These are phyloP conservation scores for Cerceris rybyensis DNA, from an alignment of 2,888 invertebrate genomes.

Conservation along the genomic window DNA sequence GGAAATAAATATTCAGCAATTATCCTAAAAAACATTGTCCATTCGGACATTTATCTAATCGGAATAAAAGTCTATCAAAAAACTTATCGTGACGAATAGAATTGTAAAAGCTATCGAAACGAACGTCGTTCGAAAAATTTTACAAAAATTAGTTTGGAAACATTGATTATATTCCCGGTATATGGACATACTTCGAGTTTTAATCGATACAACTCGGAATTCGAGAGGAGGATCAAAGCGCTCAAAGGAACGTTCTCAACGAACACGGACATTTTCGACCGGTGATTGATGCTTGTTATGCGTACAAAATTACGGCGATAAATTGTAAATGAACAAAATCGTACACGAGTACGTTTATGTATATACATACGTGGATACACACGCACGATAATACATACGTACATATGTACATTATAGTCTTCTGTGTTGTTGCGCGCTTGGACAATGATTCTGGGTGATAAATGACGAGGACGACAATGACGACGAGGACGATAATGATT, in stretches of 20 bases:
- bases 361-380: too few relatives aligned
- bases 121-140: not conserved
- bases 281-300: slow-evolving; percentile 46
- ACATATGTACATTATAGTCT: slow-evolving; percentile 48
- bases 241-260: slow-evolving; percentile 27
- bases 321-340: slow-evolving; percentile 40
- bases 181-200: not conserved
- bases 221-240: slow-evolving; percentile 30
- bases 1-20: slow-evolving; percentile 4
- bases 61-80: slow-evolving; percentile 23
- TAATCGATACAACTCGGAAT: not conserved
- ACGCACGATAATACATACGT: not conserved
- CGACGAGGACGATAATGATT: slow-evolving; percentile 31
- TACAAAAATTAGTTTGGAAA: not conserved
- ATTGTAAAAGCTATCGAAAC: not conserved
- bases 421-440: slow-evolving; percentile 62
- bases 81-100: not conserved
- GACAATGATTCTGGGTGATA: slow-evolving; percentile 55
- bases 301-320: slow-evolving; percentile 37
- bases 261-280: slow-evolving; percentile 42
- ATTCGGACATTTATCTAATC: not conserved
- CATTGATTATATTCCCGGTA: not conserved
- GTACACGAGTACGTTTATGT: slow-evolving; percentile 12
- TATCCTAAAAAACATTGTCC: not conserved
- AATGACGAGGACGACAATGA: slow-evolving; percentile 44